Base-by-base conservation (phyloP, 2,888 invertebrate species). In the Himalopsyche anomala region DNA sequence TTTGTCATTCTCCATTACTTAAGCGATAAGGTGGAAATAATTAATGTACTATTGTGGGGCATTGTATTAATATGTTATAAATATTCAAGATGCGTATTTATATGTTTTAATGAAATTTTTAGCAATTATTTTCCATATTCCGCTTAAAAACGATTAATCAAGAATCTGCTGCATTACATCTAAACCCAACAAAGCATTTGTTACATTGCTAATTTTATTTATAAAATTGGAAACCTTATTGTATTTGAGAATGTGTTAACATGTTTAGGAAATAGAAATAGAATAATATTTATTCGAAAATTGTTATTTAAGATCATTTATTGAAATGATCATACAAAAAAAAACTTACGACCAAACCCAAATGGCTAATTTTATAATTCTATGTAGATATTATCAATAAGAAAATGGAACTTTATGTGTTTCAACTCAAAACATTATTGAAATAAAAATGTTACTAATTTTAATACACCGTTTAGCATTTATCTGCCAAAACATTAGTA, bases 281-380 rank as follows among this genome's bases (percentile, higher is more conserved):
- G 74, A 74, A 74, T 74, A 74, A 74, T 74, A 74, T 74, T 74
- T 74, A 74, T 74, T 74, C 36, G 36, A 74, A 74, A 74, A 36
- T 36, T 74, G 15, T 74, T 8, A 36, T 74, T 36, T 74, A 74
- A 62, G 62, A 62, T 28, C 62, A 28, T 62, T 74, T 74, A 74
- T 36, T 5, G 36, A 74, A 74, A 38, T 74, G 74, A 38, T 74
- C 74, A 74, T 15, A 74, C 36, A 36, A 12, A 69, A 74, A 36
- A 28, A 36, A 74, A 12, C 19, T 74, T 74, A 36, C 36, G 36
- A 74, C 38, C 74, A 74, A 36, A 36, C 28, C 74, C 74, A 74
- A 74, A 36, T 36, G 62, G 74, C 36, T 74, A 74, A 74, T 74
- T 74, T 28, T 74, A 74, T 74, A 74, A 36, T 74, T 74, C 11